A percentile compares a stretch with the other conserved stretches of the same genome.
Evolutionary conservation across 2,797 vertebrate genomes (phyloP).

Genomic region (Lateolabrax maculatus): DNA sequence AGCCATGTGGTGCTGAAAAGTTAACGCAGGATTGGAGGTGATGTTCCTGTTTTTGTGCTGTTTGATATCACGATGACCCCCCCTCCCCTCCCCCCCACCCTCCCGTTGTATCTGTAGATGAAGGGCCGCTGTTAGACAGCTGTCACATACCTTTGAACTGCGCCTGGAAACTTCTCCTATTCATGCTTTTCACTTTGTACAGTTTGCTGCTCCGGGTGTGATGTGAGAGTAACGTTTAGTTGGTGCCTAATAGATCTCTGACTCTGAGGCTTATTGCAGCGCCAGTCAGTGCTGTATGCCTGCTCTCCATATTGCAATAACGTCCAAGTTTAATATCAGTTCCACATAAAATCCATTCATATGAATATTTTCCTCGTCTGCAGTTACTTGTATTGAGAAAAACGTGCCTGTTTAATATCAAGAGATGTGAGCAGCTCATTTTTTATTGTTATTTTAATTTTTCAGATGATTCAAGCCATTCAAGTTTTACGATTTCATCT

Average conservation of each 20-base stretch:
- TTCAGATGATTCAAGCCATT: conserved; percentile 99
- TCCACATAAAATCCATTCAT: conserved; percentile 70
- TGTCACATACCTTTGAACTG: conserved; percentile 78
- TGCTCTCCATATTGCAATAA: conserved; percentile 71
- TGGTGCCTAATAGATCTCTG: conserved; percentile 68
- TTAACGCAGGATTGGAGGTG: conserved; percentile 54
- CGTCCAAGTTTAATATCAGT: conserved; percentile 75
- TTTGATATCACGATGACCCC: conserved; percentile 80
- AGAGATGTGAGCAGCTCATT: conserved; percentile 72
- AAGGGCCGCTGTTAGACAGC: conserved; percentile 79
- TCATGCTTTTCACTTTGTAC: conserved; percentile 54
- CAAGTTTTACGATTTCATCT: conserved; percentile 99
- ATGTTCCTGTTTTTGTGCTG: conserved; percentile 74
- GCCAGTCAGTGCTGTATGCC: conserved; percentile 43
- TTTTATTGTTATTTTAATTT: conserved; percentile 83
- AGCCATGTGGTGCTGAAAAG: conserved; percentile 56
- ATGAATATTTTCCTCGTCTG: conserved; percentile 73
- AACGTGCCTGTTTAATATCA: conserved; percentile 77
- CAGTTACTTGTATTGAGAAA: conserved; percentile 70
- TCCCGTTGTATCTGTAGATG: conserved; percentile 75
- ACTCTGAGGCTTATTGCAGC: conserved; percentile 71
- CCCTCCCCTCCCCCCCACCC: conserved; percentile 72
- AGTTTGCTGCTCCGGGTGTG: conserved; percentile 49
- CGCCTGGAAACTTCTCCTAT: conserved; percentile 65
- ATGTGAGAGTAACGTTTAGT: conserved; percentile 58